These are phyloP conservation scores for Actinernus sp. DNA, from an alignment of 92 coral and sea anemone species.

Conservation along the genomic window DNA sequence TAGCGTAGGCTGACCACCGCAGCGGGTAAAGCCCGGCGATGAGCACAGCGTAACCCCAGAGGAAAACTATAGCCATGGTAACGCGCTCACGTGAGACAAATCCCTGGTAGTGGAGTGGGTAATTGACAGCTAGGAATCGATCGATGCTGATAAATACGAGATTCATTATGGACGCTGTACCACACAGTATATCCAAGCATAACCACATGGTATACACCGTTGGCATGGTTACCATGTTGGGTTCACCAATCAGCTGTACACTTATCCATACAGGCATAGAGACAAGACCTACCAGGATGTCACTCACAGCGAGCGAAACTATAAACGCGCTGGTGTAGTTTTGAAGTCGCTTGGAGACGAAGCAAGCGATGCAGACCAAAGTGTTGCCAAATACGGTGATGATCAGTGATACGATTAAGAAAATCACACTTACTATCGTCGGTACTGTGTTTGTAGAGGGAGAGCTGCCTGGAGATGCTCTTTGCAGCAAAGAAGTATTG, in stretches of 20 bases:
- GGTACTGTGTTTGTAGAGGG: background rate
- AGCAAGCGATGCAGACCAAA: slow-evolving; percentile 77
- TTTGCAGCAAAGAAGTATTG: no score
- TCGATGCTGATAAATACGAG: slow-evolving; percentile 80
- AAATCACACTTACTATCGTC: slow-evolving; percentile 1
- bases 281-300: slow-evolving; percentile 62
- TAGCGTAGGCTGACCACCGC: slow-evolving; percentile 52
- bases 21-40: slow-evolving; percentile 44
- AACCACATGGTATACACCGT: slow-evolving; percentile 53
- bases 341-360: slow-evolving; percentile 66
- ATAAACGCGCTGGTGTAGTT: slow-evolving; percentile 76
- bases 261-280: slow-evolving; percentile 76
- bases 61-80: slow-evolving; percentile 43
- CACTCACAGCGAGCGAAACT: slow-evolving; percentile 71
- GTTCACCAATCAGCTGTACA: slow-evolving; percentile 60
- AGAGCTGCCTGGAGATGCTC: no score
- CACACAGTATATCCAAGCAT: slow-evolving; percentile 64
- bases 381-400: slow-evolving; percentile 72
- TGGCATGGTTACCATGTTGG: slow-evolving; percentile 32
- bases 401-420: slow-evolving; percentile 55
- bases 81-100: slow-evolving; percentile 59
- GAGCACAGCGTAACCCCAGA: slow-evolving; percentile 72
- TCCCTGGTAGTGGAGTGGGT: slow-evolving; percentile 68
- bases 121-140: slow-evolving; percentile 75
- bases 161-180: slow-evolving; percentile 76